These are phyloP conservation scores for Tachysurus vachellii DNA, from an alignment of 2,113 vertebrate genomes.

Conservation along the genomic window DNA sequence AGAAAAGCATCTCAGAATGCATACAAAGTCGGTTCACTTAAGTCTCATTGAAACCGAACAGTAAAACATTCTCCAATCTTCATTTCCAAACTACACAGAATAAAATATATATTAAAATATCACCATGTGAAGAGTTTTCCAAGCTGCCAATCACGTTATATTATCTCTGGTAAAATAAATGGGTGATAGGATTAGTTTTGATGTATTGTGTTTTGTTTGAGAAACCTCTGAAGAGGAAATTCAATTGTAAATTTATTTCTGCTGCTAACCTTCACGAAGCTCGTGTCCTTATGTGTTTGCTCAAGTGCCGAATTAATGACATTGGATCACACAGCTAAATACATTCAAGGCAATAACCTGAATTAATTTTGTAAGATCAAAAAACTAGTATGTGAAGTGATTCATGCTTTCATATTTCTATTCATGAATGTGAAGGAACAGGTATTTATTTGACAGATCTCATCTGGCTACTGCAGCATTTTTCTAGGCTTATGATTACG, in stretches of 20 bases:
- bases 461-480: background rate
- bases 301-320: slow-evolving; percentile 19
- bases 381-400: background rate
- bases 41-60: background rate
- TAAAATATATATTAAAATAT: background rate
- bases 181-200: background rate
- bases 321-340: slow-evolving; percentile 9
- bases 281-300: slow-evolving; percentile 32
- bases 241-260: background rate
- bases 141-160: background rate
- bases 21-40: background rate
- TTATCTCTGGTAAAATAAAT: background rate
- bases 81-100: background rate
- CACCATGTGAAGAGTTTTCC: background rate
- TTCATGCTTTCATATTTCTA: background rate
- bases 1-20: background rate
- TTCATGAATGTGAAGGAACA: background rate
- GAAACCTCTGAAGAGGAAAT: background rate
- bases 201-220: background rate
- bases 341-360: slow-evolving; percentile 23
- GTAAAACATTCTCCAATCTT: background rate
- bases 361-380: background rate
- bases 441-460: slow-evolving; percentile 19
- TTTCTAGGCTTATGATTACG: background rate
- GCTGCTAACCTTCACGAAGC: background rate